phyloP scores from a whole-genome alignment of 92 coral and sea anemone genomes.

The Phenganax stokvisi region DNA sequence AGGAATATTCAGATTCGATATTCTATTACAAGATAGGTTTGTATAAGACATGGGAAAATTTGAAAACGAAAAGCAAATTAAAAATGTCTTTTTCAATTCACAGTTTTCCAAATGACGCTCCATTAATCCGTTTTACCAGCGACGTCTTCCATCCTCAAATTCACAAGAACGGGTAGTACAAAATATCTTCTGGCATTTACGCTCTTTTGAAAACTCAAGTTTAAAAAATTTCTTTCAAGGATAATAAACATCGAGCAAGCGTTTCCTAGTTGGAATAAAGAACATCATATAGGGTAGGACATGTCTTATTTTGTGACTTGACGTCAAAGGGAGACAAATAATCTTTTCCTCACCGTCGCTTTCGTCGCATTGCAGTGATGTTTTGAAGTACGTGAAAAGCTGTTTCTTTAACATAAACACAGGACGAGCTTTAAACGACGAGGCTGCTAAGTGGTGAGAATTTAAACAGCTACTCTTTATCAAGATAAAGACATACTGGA shows the following conservation, averaged over 20 bases:
- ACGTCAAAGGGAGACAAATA: constrained; percentile 57
- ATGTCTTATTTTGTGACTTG: not conserved
- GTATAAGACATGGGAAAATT: constrained; percentile 23
- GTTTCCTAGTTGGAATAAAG: constrained; percentile 71
- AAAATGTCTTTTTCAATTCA: not conserved
- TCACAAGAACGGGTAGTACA: constrained; percentile 71
- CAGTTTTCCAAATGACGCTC: constrained; percentile 82
- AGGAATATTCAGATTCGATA: constrained; percentile 83
- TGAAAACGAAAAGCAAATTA: not conserved
- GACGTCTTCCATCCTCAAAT: constrained; percentile 87
- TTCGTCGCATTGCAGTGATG: constrained; percentile 29
- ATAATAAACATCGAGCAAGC: constrained; percentile 64
- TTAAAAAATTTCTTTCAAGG: constrained; percentile 35
- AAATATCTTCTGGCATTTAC: not conserved
- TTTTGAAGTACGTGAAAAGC: constrained; percentile 64
- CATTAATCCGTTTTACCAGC: constrained; percentile 72
- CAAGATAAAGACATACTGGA: too few species aligned
- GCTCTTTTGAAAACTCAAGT: too few species aligned
- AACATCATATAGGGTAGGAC: constrained; percentile 69
- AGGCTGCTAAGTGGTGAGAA: constrained; percentile 67
- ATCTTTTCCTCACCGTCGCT: not conserved
- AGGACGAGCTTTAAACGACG: constrained; percentile 63
- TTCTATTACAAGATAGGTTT: constrained; percentile 81
- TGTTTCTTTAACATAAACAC: constrained; percentile 79
- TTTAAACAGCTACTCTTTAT: too few species aligned